phyloP scores from a whole-genome alignment of 2,113 vertebrate species.

The Australoheros scitulus region DNA sequence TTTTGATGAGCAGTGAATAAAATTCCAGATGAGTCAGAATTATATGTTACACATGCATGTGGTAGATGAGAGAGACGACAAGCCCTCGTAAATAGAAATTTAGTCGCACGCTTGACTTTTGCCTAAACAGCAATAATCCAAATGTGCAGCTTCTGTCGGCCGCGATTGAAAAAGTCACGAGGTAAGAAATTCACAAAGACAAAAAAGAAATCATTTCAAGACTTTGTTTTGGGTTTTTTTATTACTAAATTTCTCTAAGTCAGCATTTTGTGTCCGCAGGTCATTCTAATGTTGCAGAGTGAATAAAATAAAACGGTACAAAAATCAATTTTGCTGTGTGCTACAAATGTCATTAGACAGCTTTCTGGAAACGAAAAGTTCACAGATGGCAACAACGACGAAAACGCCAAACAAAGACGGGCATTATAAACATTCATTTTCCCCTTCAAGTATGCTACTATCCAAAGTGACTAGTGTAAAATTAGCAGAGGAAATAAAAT shows the following conservation, averaged over 20 bases:
- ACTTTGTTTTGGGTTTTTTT: conserved; percentile 78
- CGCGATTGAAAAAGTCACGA: not conserved
- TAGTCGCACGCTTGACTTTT: not conserved
- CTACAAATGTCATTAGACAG: conserved; percentile 72
- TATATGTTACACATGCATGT: not conserved
- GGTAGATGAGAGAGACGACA: not conserved
- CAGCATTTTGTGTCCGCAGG: conserved; percentile 71
- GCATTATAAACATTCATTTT: conserved; percentile 65
- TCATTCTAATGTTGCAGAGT: conserved; percentile 62
- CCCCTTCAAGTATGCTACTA: conserved; percentile 78
- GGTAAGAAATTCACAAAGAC: not conserved
- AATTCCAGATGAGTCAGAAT: conserved; percentile 37
- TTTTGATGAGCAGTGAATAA: conserved; percentile 49
- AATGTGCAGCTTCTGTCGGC: not conserved
- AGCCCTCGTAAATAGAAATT: conserved; percentile 18
- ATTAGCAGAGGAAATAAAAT: conserved; percentile 67
- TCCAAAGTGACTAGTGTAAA: conserved; percentile 73
- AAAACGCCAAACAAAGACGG: conserved; percentile 28
- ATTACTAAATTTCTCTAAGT: conserved; percentile 84
- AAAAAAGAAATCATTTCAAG: conserved; percentile 10
- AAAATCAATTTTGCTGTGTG: conserved; percentile 71
- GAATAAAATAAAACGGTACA: conserved; percentile 73
- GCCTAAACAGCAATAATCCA: conserved; percentile 8
- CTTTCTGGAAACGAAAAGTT: conserved; percentile 61
- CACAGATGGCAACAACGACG: conserved; percentile 53